Conservation (phyloP, 2,113 vertebrate species). For the Sterna hirundo region DNA sequence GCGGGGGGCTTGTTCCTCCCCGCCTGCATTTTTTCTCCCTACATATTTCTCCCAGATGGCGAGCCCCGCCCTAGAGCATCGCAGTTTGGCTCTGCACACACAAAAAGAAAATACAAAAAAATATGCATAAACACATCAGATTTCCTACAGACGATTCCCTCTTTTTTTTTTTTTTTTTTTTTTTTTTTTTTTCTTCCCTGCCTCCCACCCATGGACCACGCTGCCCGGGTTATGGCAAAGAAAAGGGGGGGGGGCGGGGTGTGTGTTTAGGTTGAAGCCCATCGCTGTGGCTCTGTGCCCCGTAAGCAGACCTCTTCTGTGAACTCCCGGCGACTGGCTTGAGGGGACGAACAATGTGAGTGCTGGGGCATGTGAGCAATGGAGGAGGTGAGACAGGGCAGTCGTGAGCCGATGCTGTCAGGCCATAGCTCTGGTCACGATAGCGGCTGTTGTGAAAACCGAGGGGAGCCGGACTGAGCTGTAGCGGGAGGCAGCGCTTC, state of each 20-base stretch:
- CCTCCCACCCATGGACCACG: background rate
- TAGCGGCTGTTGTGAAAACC: fast-evolving
- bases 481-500: background rate
- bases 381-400: background rate
- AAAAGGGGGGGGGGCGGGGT: background rate
- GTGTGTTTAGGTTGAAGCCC: background rate
- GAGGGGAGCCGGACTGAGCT: background rate
- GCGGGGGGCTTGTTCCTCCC: background rate
- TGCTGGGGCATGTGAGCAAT: background rate
- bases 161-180: background rate
- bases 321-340: fast-evolving
- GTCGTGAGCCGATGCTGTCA: background rate
- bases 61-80: constrained; percentile 54
- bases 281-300: background rate
- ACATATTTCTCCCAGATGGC: constrained; percentile 56
- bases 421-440: background rate
- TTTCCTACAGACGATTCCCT: background rate
- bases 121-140: background rate
- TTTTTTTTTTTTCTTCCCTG: background rate
- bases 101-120: background rate
- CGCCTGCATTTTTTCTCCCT: constrained; percentile 29
- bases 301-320: fast-evolving
- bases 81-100: background rate
- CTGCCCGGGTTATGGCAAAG: background rate
- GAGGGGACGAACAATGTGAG: background rate